phyloP scores from a whole-genome alignment of 2,888 invertebrate species.

The Coleophora deauratella region DNA sequence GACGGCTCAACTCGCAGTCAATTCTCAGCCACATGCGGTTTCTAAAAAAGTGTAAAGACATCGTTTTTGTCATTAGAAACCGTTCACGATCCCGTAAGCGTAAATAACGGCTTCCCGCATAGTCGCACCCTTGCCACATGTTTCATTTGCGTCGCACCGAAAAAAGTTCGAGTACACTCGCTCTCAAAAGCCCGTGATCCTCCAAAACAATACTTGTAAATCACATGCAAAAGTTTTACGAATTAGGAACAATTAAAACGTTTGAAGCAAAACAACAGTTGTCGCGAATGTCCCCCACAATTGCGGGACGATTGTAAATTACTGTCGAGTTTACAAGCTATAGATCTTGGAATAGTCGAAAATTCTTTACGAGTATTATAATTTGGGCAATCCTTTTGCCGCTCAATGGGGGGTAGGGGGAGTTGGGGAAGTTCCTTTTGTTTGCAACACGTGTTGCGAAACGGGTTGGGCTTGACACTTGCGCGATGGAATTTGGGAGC shows the following conservation, averaged over 20 bases:
- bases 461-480: slow-evolving; percentile 68
- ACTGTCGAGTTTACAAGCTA: slow-evolving; percentile 63
- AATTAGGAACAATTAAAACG: slow-evolving; percentile 72
- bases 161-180: slow-evolving; percentile 24
- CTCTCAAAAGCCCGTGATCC: slow-evolving; percentile 38
- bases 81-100: slow-evolving; percentile 42
- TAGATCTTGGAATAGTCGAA: slow-evolving; percentile 60
- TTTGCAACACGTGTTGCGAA: slow-evolving; percentile 69
- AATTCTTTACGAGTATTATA: slow-evolving; percentile 71
- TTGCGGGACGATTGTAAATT: slow-evolving; percentile 67
- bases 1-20: too few species aligned
- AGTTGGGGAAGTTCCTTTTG: slow-evolving; percentile 64
- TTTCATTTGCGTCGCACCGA: slow-evolving; percentile 1
- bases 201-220: slow-evolving; percentile 61
- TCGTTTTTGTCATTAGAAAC: slow-evolving; percentile 38
- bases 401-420: slow-evolving; percentile 39
- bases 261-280: slow-evolving; percentile 68
- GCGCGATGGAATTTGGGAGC: slow-evolving; percentile 47
- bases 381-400: slow-evolving; percentile 72
- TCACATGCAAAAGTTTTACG: slow-evolving; percentile 63
- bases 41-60: slow-evolving; percentile 10
- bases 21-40: too few species aligned
- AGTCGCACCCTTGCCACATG: slow-evolving; percentile 10
- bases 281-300: slow-evolving; percentile 67
- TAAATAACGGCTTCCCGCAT: slow-evolving; percentile 37